Conservation (phyloP, 2,113 vertebrate species). For the Canis aureus region DNA sequence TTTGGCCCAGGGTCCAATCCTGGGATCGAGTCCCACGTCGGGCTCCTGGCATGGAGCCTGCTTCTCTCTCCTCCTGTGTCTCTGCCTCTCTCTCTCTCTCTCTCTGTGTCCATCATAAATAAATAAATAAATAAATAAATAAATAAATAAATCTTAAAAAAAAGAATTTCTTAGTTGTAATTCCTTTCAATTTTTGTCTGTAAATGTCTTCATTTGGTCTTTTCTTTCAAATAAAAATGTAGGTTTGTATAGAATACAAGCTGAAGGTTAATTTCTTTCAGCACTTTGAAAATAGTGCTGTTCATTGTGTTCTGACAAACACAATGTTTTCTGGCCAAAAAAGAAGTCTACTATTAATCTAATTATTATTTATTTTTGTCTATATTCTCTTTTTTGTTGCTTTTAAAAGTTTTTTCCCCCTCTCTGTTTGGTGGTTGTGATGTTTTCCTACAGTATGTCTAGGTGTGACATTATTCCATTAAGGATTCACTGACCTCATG, state of each 20-base stretch:
- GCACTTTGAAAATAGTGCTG: neutral
- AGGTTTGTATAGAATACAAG: neutral
- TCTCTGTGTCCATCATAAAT: too few relatives aligned
- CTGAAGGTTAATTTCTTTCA: neutral
- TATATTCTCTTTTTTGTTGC: neutral
- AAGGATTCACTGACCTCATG: neutral
- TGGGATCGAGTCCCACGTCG: too few relatives aligned
- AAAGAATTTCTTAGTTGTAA: neutral
- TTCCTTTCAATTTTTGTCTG: conserved; percentile 27
- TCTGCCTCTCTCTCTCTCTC: too few relatives aligned
- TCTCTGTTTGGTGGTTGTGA: neutral
- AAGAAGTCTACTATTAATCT: neutral
- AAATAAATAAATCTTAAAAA: too few relatives aligned
- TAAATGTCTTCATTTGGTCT: neutral
- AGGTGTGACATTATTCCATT: neutral
- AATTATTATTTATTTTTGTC: neutral
- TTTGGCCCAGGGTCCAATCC: too few relatives aligned
- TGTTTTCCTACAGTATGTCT: neutral
- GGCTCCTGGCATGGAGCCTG: too few relatives aligned
- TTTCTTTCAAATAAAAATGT: conserved; percentile 5
- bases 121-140: too few relatives aligned
- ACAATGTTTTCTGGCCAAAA: neutral
- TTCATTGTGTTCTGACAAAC: neutral
- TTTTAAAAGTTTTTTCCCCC: neutral
- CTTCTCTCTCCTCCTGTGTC: too few relatives aligned